These are phyloP conservation scores for Thryonomys swinderianus DNA, from an alignment of 2,113 vertebrate species.

Conservation along the genomic window DNA sequence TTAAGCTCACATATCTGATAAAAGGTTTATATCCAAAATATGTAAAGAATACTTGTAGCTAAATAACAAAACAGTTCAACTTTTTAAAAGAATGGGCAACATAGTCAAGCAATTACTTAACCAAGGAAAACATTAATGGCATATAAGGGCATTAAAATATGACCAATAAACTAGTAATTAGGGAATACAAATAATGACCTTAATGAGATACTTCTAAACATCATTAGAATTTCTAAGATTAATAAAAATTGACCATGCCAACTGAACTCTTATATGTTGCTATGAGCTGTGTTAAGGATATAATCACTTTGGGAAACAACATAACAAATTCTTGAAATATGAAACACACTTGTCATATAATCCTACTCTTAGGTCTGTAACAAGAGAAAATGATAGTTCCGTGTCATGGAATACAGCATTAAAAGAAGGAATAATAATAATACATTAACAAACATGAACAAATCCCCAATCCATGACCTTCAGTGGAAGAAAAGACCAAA, in stretches of 20 bases:
- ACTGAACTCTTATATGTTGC: not conserved
- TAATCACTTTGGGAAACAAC: not conserved
- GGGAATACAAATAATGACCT: conserved; percentile 16
- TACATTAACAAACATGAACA: not conserved
- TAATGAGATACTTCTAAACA: not conserved
- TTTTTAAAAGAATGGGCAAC: not conserved
- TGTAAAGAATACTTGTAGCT: not conserved
- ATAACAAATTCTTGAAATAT: not conserved
- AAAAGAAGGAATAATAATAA: not conserved
- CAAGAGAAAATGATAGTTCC: not conserved
- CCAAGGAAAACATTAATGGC: not conserved
- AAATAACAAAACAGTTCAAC: not conserved
- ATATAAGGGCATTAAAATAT: not conserved
- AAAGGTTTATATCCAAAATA: not conserved
- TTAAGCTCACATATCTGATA: not conserved
- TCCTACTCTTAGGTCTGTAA: not conserved
- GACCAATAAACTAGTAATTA: not conserved
- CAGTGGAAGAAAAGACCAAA: not conserved
- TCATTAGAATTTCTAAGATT: not conserved
- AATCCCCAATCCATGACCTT: not conserved
- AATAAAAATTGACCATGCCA: not conserved
- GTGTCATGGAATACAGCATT: not conserved
- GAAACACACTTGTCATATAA: not conserved
- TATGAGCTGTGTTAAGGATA: not conserved
- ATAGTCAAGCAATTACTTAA: not conserved